phyloP scores from a whole-genome alignment of 2,113 vertebrate species.

The Mobula hypostoma region DNA sequence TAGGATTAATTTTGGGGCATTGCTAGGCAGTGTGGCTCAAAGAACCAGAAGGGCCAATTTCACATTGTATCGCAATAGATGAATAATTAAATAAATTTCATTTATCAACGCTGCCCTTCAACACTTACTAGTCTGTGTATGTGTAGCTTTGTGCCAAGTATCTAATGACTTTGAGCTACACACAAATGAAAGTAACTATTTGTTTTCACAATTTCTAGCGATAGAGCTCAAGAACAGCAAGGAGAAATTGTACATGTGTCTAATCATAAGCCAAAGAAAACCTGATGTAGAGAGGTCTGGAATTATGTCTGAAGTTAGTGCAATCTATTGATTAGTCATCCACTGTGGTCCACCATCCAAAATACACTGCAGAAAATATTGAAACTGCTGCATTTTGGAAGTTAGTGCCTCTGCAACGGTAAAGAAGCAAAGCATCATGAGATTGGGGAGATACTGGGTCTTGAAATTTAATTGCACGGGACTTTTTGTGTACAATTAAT shows the following conservation, averaged over 20 bases:
- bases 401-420: background rate
- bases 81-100: background rate
- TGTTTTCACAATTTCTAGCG: background rate
- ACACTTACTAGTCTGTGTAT: background rate
- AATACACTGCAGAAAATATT: background rate
- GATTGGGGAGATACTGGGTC: background rate
- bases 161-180: background rate
- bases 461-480: background rate
- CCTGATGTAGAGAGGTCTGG: background rate
- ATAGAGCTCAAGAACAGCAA: background rate
- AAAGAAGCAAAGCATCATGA: background rate
- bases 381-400: background rate
- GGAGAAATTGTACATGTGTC: background rate
- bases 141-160: background rate
- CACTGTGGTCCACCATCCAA: background rate
- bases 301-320: background rate
- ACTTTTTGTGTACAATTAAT: background rate
- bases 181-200: background rate
- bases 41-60: too few species aligned
- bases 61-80: too few species aligned
- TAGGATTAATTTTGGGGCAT: too few species aligned
- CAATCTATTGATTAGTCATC: background rate
- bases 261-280: background rate
- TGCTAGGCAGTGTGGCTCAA: too few species aligned
- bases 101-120: background rate